Conservation (phyloP, 2,888 invertebrate genomes). For the Octodonta nipae region DNA sequence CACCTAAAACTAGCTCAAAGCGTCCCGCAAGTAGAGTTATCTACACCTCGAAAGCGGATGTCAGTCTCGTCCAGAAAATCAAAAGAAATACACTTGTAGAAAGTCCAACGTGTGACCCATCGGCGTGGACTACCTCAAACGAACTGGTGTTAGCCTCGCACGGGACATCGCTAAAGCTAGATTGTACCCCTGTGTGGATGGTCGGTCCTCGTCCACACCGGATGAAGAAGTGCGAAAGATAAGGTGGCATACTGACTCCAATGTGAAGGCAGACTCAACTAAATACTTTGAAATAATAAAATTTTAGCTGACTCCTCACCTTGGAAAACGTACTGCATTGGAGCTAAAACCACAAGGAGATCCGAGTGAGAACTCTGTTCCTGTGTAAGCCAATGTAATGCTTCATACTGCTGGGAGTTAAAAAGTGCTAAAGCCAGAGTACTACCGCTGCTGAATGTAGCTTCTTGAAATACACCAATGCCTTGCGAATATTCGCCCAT, state of each 20-base stretch:
- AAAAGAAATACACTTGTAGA: no score
- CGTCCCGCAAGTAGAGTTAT: no score
- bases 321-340: constrained; percentile 69
- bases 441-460: constrained; percentile 60
- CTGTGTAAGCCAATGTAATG: constrained; percentile 43
- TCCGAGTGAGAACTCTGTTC: constrained; percentile 51
- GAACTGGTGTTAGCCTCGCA: no score
- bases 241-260: constrained; percentile 67
- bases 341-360: constrained; percentile 71
- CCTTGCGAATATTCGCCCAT: constrained; percentile 53
- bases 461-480: constrained; percentile 51
- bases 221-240: constrained; percentile 62
- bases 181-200: no score
- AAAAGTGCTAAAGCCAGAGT: constrained; percentile 67
- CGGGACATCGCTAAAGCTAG: no score
- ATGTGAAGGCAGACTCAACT: constrained; percentile 46
- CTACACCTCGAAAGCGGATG: no score
- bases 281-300: constrained; percentile 52
- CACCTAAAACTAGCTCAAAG: no score
- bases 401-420: constrained; percentile 52
- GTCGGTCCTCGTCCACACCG: no score
- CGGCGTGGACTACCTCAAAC: no score
- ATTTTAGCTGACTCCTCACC: constrained; percentile 64
- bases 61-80: no score
- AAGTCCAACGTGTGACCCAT: no score